Base-by-base conservation (phyloP, 2,113 vertebrate species). In the Raja brachyura region DNA sequence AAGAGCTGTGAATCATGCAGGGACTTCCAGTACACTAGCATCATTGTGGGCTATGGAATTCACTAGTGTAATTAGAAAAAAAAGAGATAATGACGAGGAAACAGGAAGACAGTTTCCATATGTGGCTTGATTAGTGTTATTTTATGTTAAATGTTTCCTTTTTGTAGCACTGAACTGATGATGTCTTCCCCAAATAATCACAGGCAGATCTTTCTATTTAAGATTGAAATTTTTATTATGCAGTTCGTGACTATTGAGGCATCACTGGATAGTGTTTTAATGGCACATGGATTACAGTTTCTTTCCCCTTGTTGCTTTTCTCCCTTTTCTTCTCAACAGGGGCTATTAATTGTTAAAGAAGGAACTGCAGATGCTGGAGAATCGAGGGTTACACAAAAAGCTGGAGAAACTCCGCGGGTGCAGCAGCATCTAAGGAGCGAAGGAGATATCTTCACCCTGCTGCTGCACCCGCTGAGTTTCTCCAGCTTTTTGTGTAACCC, bases 21-120 rank as follows among this genome's bases (percentile, higher is more conserved):
- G 18, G 33, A 48, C 39, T 70, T 92, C 86, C 25, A 48, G 66
- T 25, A 20, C 16, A 48, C 66, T 70, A 92, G 66, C 66, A 70
- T 73, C 20, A 25, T 16, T 92, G 16, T 31, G 33, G 66, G 20
- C 88, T 70, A 18, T 33, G 20, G 18, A 39, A 70, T 92, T 92
- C 88, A 10, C 31, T 73, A 16, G 66, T 70, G 66, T 68, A 92
- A 70, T 73, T 92, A 95, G 94, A 95, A 95, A 94, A 95, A 95
- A 94, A 95, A 94, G 63, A 73, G 88, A 94, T 93, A 94, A 94
- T 95, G 95, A 96, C 94, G 94, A 96, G 95, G 95, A 96, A 96
- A 95, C 96, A 95, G 95, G 94, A 96, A 96, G 95, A 95, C 94
- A 94, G 94, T 95, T 95, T 94, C 94, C 94, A 95, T 96, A 94